Conservation (phyloP, 2,113 vertebrate species). For the Athene cunicularia region DNA sequence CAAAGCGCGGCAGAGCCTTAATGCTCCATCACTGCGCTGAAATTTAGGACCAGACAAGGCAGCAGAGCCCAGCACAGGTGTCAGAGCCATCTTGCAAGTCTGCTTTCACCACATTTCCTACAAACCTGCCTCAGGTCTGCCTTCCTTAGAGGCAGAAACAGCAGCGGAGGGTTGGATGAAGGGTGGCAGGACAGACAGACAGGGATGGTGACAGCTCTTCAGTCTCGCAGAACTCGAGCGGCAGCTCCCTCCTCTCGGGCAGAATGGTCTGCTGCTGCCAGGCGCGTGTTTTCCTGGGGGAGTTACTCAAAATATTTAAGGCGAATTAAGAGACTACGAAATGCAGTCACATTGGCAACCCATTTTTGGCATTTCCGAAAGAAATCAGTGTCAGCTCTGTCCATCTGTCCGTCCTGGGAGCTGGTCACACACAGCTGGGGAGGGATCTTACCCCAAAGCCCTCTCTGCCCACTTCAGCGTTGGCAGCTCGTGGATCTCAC, state of each 20-base stretch:
- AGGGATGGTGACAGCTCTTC: fast-evolving
- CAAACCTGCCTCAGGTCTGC: not conserved
- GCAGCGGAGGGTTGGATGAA: not conserved
- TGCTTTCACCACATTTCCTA: fast-evolving
- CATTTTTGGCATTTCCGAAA: not conserved
- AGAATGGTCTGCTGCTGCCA: not conserved
- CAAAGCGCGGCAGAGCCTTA: fast-evolving
- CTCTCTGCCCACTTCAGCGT: not conserved
- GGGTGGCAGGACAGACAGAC: not conserved
- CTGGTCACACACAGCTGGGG: not conserved
- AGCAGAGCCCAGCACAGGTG: not conserved
- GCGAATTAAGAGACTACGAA: not conserved
- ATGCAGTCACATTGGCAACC: fast-evolving
- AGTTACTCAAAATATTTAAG: not conserved
- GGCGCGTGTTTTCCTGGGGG: not conserved
- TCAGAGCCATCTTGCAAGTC: fast-evolving
- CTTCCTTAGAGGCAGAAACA: fast-evolving
- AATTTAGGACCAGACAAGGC: not conserved
- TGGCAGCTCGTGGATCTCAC: not conserved
- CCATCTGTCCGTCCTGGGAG: not conserved
- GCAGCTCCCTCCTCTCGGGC: not conserved
- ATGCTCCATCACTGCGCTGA: fast-evolving
- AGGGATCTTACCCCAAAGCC: not conserved
- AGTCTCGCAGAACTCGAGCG: fast-evolving
- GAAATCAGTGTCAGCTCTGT: fast-evolving